phyloP scores from a whole-genome alignment of 2,797 vertebrate genomes.

The Kryptolebias ocellatus region DNA sequence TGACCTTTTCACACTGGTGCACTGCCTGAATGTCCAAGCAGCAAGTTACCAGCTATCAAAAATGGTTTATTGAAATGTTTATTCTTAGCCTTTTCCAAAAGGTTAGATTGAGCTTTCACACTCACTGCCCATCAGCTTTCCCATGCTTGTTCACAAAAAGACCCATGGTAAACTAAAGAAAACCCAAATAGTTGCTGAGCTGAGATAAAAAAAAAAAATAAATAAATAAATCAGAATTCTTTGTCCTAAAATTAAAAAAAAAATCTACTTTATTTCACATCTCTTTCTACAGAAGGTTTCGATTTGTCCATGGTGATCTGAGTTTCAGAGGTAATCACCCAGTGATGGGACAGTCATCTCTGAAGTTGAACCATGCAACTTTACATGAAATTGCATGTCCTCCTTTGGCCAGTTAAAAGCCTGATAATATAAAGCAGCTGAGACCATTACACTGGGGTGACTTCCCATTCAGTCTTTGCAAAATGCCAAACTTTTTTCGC shows the following conservation, averaged over 20 bases:
- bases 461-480: constrained; percentile 11
- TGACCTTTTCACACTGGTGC: constrained; percentile 75
- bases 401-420: constrained; percentile 57
- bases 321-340: constrained; percentile 68
- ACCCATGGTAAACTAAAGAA: constrained; percentile 30
- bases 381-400: constrained; percentile 71
- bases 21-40: constrained; percentile 66
- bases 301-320: constrained; percentile 57
- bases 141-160: constrained; percentile 55
- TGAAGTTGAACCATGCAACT: constrained; percentile 65
- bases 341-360: constrained; percentile 52
- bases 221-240: constrained; percentile 36
- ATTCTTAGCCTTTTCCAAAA: constrained; percentile 78
- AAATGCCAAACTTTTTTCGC: constrained; percentile 3
- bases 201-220: constrained; percentile 28
- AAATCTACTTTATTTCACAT: constrained; percentile 52
- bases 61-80: constrained; percentile 78
- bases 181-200: constrained; percentile 53
- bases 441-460: constrained; percentile 33
- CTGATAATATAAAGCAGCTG: constrained; percentile 39
- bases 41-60: constrained; percentile 74
- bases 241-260: constrained; percentile 44
- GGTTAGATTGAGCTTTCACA: constrained; percentile 68
- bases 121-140: constrained; percentile 56
- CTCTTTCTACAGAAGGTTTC: constrained; percentile 48